These are phyloP conservation scores for Heterocephalus glaber DNA, from an alignment of 2,113 vertebrate genomes.

Conservation along the genomic window DNA sequence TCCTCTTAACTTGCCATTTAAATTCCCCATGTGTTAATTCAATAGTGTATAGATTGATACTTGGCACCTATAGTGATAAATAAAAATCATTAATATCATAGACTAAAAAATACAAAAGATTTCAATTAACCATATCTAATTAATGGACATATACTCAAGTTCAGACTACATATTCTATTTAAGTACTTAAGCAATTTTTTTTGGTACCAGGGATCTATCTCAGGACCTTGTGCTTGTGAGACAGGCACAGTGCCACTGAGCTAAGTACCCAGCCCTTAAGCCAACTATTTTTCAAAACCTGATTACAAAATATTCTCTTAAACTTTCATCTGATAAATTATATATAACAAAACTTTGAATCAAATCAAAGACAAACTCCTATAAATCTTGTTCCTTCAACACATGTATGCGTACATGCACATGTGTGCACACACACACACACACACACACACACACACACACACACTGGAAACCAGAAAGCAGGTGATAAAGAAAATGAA, in stretches of 20 bases:
- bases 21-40: constrained; percentile 96
- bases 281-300: background rate
- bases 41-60: constrained; percentile 92
- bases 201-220: no score
- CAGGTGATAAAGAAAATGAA: background rate
- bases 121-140: background rate
- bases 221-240: no score
- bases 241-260: no score
- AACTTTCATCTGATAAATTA: background rate
- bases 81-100: constrained; percentile 43
- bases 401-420: background rate
- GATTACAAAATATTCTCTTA: constrained; percentile 32
- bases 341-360: background rate
- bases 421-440: background rate
- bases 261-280: background rate
- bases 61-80: constrained; percentile 85
- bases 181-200: background rate
- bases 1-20: constrained; percentile 96
- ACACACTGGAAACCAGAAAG: background rate
- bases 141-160: background rate
- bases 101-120: constrained; percentile 21
- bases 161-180: background rate
- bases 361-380: background rate
- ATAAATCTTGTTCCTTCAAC: background rate
- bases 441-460: background rate